Evolutionary conservation across 2,797 vertebrate genomes (phyloP).

Genomic region (Pangasius djambal): DNA sequence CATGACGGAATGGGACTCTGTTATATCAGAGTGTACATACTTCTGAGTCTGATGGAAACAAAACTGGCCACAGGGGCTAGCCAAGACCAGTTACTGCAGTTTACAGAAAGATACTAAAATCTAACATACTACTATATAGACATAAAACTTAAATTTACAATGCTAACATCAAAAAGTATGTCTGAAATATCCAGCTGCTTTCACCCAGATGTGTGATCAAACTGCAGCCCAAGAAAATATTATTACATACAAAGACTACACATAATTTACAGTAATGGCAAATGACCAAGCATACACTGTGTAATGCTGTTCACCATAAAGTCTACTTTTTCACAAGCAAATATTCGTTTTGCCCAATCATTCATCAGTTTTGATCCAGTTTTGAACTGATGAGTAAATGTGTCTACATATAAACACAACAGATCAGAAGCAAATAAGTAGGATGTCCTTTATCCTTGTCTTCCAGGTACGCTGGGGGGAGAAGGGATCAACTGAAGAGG

Average conservation of each 20-base stretch:
- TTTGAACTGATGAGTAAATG: neutral
- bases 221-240: neutral
- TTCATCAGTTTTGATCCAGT: neutral
- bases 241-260: neutral
- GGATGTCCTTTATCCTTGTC: neutral
- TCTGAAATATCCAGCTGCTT: slow-evolving; percentile 3
- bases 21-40: neutral
- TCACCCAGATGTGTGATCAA: neutral
- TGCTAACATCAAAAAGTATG: neutral
- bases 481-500: slow-evolving; percentile 96
- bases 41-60: neutral
- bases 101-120: neutral
- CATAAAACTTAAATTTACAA: neutral
- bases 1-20: neutral
- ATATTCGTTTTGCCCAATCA: neutral
- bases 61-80: neutral
- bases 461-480: slow-evolving; percentile 96
- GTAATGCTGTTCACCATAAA: neutral
- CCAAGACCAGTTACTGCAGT: neutral
- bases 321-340: neutral
- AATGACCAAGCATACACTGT: slow-evolving; percentile 4
- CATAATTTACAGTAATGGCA: slow-evolving; percentile 23
- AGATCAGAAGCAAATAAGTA: neutral
- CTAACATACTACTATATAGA: neutral
- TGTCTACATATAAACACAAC: too few species aligned